Evolutionary conservation across 1,140 invertebrate species (phyloP).

Genomic region (Eriosoma lanigerum): DNA sequence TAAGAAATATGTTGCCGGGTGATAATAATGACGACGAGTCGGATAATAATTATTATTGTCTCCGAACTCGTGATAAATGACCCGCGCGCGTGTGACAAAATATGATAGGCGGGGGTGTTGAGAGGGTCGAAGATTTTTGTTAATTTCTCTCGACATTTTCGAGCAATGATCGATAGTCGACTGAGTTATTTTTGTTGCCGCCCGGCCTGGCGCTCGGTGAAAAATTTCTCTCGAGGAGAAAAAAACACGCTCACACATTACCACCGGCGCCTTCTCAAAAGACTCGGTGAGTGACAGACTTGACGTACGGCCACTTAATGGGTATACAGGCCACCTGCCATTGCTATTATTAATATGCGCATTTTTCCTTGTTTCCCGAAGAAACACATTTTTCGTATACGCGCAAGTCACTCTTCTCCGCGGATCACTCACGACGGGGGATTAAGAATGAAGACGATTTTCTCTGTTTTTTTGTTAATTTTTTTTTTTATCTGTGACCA

Average conservation of each 20-base stretch:
- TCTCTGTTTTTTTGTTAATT: neutral
- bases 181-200: conserved; percentile 44
- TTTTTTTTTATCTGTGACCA: neutral
- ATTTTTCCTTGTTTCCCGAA: conserved; percentile 38
- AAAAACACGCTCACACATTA: conserved; percentile 20
- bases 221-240: conserved; percentile 21
- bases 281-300: conserved; percentile 45
- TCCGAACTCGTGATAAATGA: conserved; percentile 46
- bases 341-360: conserved; percentile 49
- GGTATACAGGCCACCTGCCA: conserved; percentile 46
- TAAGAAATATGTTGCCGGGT: neutral
- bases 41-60: conserved; percentile 34
- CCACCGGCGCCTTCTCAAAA: conserved; percentile 48
- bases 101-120: neutral
- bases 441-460: conserved; percentile 26
- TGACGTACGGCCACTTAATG: conserved; percentile 51
- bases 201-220: conserved; percentile 17
- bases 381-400: conserved; percentile 41
- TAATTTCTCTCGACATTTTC: conserved; percentile 50
- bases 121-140: conserved; percentile 37
- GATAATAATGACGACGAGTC: conserved; percentile 35
- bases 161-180: conserved; percentile 43
- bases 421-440: neutral
- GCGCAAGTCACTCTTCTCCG: neutral
- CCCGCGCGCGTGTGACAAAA: neutral